Evolutionary conservation across 2,888 invertebrate species (phyloP).

Genomic region (Scaptomyza caliginosa): DNA sequence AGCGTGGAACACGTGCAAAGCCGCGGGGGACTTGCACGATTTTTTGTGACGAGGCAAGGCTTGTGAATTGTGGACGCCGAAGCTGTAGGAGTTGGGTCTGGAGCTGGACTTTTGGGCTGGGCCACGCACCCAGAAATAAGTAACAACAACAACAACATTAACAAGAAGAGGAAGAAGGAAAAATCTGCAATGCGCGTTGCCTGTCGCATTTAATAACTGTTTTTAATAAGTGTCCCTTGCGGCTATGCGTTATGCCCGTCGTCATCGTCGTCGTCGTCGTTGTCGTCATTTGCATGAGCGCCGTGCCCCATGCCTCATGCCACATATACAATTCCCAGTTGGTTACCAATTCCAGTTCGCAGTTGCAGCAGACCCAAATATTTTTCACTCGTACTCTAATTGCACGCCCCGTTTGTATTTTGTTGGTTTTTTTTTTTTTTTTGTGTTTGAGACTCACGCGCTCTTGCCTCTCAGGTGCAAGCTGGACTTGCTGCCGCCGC

Average conservation of each 20-base stretch:
- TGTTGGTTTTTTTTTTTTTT: neutral
- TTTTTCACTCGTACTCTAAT: slow-evolving; percentile 64
- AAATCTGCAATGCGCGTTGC: slow-evolving; percentile 69
- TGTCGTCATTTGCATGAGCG: slow-evolving; percentile 67
- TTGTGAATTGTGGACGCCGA: slow-evolving; percentile 8
- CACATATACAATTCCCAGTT: neutral
- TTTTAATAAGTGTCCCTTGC: slow-evolving; percentile 78
- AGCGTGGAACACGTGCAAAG: slow-evolving; percentile 83
- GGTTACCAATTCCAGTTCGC: slow-evolving; percentile 4
- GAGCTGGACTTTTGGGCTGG: slow-evolving; percentile 37
- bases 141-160: neutral
- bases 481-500: neutral
- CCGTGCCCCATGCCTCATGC: neutral
- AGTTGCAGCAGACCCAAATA: slow-evolving; percentile 30
- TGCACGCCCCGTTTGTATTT: slow-evolving; percentile 63
- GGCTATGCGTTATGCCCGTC: slow-evolving; percentile 52
- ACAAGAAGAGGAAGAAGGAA: too few species aligned
- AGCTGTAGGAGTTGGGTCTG: slow-evolving; percentile 3
- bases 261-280: slow-evolving; percentile 19
- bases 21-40: slow-evolving; percentile 82
- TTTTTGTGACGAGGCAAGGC: slow-evolving; percentile 57
- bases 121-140: slow-evolving; percentile 55
- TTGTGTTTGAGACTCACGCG: slow-evolving; percentile 53
- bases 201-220: slow-evolving; percentile 80
- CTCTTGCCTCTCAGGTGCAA: slow-evolving; percentile 61